Conservation (phyloP, 2,888 invertebrate genomes). For the Papilio gigon region DNA sequence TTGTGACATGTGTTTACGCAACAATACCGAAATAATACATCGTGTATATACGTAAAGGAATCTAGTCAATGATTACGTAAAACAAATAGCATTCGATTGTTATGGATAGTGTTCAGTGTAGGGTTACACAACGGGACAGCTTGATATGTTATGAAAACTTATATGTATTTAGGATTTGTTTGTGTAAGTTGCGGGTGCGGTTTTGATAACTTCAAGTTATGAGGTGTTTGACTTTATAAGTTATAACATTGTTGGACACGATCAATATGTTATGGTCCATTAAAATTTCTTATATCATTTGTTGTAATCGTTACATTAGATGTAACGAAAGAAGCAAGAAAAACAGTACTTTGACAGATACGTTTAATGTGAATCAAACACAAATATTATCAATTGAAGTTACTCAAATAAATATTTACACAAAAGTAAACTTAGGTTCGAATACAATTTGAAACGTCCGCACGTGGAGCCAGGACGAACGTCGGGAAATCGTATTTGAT, state of each 20-base stretch:
- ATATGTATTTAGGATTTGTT: constrained; percentile 28
- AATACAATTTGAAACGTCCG: neutral
- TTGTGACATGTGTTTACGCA: constrained; percentile 27
- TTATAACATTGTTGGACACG: neutral
- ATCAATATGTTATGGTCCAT: neutral
- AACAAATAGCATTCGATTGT: neutral
- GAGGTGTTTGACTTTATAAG: neutral
- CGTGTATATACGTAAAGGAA: constrained; percentile 10
- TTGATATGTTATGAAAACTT: neutral
- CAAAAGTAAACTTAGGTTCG: neutral
- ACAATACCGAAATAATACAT: constrained; percentile 34
- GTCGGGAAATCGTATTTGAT: neutral
- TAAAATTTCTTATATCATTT: neutral
- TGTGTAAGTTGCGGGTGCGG: constrained; percentile 2
- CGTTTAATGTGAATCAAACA: neutral
- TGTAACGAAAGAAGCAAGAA: too few relatives aligned
- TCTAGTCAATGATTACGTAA: constrained; percentile 23
- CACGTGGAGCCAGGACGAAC: neutral
- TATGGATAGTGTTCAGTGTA: constrained; percentile 3
- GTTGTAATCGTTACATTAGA: too few relatives aligned
- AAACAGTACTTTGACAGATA: neutral
- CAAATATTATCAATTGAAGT: constrained; percentile 6
- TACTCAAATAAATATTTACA: neutral
- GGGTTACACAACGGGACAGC: constrained; percentile 16
- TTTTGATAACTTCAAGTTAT: neutral